phyloP scores from a whole-genome alignment of 2,888 invertebrate species.

The Azorinus chamasolen region DNA sequence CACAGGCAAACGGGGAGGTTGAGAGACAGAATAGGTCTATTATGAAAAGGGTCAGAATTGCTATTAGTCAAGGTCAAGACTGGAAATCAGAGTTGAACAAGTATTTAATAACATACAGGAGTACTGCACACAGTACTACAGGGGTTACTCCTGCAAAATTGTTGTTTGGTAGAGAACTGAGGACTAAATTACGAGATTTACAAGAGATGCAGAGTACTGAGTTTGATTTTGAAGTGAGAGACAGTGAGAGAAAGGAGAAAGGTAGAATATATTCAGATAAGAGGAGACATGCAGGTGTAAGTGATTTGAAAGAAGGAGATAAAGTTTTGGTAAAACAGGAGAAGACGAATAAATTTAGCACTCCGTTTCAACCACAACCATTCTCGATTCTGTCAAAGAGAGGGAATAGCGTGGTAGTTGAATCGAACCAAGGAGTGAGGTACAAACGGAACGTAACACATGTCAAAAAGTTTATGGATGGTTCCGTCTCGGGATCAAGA shows the following conservation, averaged over 20 bases:
- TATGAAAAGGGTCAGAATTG: conserved; percentile 59
- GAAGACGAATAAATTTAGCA: conserved; percentile 8
- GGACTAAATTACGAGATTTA: conserved; percentile 15
- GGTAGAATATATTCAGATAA: conserved; percentile 33
- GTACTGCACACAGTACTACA: conserved; percentile 59
- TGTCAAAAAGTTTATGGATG: conserved; percentile 14
- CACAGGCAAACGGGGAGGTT: conserved; percentile 39
- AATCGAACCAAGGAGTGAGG: background rate
- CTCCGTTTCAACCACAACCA: background rate
- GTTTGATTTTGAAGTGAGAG: conserved; percentile 18
- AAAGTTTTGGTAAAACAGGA: conserved; percentile 24
- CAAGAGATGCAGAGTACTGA: background rate
- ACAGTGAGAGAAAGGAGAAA: conserved; percentile 22
- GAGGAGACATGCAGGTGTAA: conserved; percentile 12
- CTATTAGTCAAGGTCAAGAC: conserved; percentile 39
- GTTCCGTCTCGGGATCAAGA: too few species aligned
- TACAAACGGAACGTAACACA: conserved; percentile 12
- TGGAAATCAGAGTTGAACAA: conserved; percentile 49
- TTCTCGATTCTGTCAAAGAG: conserved; percentile 4
- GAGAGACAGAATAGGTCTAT: conserved; percentile 62
- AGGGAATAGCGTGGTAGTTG: conserved; percentile 2
- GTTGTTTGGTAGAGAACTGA: background rate
- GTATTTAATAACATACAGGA: conserved; percentile 53
- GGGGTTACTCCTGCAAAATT: conserved; percentile 31
- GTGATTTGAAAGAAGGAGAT: conserved; percentile 22